Conservation (phyloP, 1,140 invertebrate species). For the Probaryconus sp. region DNA sequence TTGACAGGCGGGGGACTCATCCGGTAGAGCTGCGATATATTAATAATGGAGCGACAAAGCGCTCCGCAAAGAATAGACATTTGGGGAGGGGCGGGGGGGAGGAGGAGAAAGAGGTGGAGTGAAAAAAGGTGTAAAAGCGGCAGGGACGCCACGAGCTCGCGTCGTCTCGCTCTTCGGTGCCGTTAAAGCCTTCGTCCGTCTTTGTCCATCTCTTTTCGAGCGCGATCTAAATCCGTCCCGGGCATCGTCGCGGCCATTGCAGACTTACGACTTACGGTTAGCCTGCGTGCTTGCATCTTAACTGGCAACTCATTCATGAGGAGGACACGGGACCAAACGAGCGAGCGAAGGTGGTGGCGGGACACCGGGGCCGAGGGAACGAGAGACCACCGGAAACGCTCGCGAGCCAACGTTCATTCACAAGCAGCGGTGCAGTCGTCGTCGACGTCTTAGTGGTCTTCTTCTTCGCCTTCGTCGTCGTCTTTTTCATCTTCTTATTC, state of each 20-base stretch:
- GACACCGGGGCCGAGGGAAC: slow-evolving; percentile 18
- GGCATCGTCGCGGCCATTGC: slow-evolving; percentile 65
- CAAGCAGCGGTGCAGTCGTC: slow-evolving; percentile 64
- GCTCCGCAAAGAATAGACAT: slow-evolving; percentile 44
- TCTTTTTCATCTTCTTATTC: slow-evolving; percentile 36
- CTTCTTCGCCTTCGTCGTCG: slow-evolving; percentile 49
- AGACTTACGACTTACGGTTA: slow-evolving; percentile 67
- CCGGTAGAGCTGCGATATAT: slow-evolving; percentile 69
- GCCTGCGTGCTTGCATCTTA: slow-evolving; percentile 52
- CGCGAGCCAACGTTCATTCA: slow-evolving; percentile 78
- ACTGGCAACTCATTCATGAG: slow-evolving; percentile 71
- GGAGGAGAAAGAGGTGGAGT: slow-evolving; percentile 62
- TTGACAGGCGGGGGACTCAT: slow-evolving; percentile 52
- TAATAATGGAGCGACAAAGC: slow-evolving; percentile 74
- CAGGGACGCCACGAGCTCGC: slow-evolving; percentile 32
- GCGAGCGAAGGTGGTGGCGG: slow-evolving; percentile 30
- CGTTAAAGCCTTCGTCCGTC: background rate
- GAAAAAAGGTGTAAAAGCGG: slow-evolving; percentile 56
- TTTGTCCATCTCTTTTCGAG: slow-evolving; percentile 25
- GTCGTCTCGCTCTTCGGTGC: slow-evolving; percentile 37
- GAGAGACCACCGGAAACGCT: slow-evolving; percentile 74
- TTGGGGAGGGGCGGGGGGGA: slow-evolving; percentile 15
- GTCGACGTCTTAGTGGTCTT: slow-evolving; percentile 61
- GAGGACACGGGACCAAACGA: slow-evolving; percentile 58
- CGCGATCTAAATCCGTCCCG: slow-evolving; percentile 73